These are phyloP conservation scores for Boloria euphrosyne DNA, from an alignment of 2,888 invertebrate species.

Conservation along the genomic window DNA sequence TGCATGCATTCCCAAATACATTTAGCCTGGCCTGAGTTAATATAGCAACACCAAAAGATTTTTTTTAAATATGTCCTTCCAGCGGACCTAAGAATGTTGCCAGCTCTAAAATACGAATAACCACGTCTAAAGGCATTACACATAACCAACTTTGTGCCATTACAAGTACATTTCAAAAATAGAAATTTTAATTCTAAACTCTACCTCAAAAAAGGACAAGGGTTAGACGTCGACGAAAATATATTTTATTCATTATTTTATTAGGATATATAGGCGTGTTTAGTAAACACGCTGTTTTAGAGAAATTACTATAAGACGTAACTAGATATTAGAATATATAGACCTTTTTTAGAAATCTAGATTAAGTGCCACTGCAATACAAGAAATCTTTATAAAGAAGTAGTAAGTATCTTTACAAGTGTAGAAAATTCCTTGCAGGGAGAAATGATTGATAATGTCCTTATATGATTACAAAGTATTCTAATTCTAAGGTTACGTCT, in stretches of 20 bases:
- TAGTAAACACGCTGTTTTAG: too few relatives aligned
- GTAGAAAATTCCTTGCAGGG: background rate
- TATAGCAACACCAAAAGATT: background rate
- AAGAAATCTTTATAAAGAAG: too few relatives aligned
- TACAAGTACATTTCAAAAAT: conserved; percentile 34
- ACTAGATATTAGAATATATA: background rate
- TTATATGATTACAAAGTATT: background rate
- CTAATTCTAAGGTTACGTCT: conserved; percentile 1
- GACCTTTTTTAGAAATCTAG: background rate
- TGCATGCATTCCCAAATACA: conserved; percentile 15
- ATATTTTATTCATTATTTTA: conserved; percentile 45
- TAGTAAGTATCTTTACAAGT: background rate
- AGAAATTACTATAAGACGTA: background rate
- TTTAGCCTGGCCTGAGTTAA: conserved; percentile 2
- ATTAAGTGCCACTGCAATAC: too few relatives aligned
- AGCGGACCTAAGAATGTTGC: conserved; percentile 11
- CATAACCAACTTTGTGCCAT: conserved; percentile 27
- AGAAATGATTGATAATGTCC: background rate
- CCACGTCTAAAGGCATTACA: background rate
- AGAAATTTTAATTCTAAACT: conserved; percentile 27
- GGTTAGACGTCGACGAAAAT: conserved; percentile 48
- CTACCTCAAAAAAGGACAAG: conserved; percentile 27
- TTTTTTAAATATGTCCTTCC: conserved; percentile 17
- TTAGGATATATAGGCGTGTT: background rate
- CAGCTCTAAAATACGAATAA: background rate